Evolutionary conservation across 2,888 invertebrate species (phyloP), one percentile per base, ranked within the genome.

Genomic region (Leucoma salicis): DNA sequence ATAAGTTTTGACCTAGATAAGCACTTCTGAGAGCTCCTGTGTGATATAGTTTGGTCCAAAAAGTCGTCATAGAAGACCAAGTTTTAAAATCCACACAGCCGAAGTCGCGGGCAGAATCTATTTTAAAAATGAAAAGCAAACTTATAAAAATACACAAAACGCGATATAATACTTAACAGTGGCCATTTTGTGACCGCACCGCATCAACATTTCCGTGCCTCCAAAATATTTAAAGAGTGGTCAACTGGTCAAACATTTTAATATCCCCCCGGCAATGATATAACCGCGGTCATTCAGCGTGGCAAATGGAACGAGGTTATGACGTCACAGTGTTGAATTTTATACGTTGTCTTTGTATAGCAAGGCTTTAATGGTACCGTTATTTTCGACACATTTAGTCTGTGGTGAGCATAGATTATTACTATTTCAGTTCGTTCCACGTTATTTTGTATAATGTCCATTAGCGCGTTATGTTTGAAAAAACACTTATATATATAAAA

Each of bases 271-370:
- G 48, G 37, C 39, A 43, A 39, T 45, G 44, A 49, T 8, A 21
- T 21, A 24, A 49, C 44, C 46, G 27, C 6, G 29, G 39, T 33
- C 13, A 11, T 39, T 44, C 39, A 36, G 32, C 24, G 16, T 14
- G 39, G 42, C 41, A 50, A 53, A 47, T 57, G 53, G 47, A 57
- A 56, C 39, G 35, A 33, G 39, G 27, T 27, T 27, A 27, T 27
- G n/a, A 27, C 14, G 14, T 14, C 29, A 14, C 14, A 29, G 6
- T 29, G 29, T 29, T 29, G 2, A 29, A 29, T 29, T 29, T 29
- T 29, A 10, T 29, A 14, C 29, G n/a, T 10, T 14, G 10, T 14
- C 14, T 13, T 29, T 29, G 29, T 29, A 29, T 27, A 14, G 29
- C 14, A 11, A 29, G 8, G 6, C 29, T 29, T 27, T 14, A 29